A percentile compares a stretch with the other conserved stretches of the same genome.
Conservation (phyloP, 2,888 invertebrate species). For the Agonopterix heracliana region DNA sequence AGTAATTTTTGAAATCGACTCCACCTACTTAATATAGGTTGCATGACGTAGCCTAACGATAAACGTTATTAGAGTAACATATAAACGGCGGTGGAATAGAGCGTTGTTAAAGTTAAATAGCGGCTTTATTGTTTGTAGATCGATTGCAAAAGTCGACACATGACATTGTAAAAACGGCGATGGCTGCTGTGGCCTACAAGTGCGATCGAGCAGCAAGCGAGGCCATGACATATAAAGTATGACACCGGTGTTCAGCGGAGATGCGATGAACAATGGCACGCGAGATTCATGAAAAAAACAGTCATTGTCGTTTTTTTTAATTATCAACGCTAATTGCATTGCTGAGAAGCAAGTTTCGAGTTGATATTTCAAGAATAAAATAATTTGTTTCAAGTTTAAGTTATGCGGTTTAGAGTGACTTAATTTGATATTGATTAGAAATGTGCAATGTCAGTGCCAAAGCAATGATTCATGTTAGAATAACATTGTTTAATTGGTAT, state of each 20-base stretch:
- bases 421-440: no score
- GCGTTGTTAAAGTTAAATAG: constrained; percentile 32
- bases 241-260: constrained; percentile 17
- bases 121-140: constrained; percentile 49
- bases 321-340: constrained; percentile 6
- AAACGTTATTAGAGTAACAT: no score
- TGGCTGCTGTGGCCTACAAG: constrained; percentile 66
- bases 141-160: constrained; percentile 65
- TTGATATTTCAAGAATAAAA: no score
- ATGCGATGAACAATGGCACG: constrained; percentile 52
- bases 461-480: no score
- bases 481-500: constrained; percentile 37
- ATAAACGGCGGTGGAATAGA: constrained; percentile 17
- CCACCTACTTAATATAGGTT: not conserved
- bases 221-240: constrained; percentile 15
- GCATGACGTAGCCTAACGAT: not conserved
- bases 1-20: constrained; percentile 1
- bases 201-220: constrained; percentile 61
- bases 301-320: constrained; percentile 15
- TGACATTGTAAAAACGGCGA: constrained; percentile 70
- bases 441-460: no score
- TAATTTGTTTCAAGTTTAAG: no score
- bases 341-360: not conserved
- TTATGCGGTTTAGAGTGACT: no score
- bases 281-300: constrained; percentile 29